A percentile compares a stretch with the other conserved stretches of the same genome.
Evolutionary conservation across 2,888 invertebrate species (phyloP).

Genomic region (Balanococcus diminutus): DNA sequence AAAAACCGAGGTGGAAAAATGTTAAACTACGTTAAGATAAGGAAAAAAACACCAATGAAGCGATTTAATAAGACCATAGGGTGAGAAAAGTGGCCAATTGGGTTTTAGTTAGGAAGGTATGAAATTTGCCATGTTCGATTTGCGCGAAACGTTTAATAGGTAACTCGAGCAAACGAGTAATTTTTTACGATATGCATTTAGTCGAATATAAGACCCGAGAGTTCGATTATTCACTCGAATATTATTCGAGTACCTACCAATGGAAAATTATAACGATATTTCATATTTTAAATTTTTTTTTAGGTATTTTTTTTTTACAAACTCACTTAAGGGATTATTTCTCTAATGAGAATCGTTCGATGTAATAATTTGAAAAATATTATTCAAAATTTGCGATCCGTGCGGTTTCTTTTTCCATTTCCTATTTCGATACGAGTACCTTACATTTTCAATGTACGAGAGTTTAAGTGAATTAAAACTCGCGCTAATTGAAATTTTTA

Average conservation of each 20-base stretch:
- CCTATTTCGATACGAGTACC: no score
- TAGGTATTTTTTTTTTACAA: background rate
- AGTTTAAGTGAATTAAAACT: background rate
- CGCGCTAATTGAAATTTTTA: background rate
- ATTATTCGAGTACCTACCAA: background rate
- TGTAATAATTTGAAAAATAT: background rate
- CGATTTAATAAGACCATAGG: background rate
- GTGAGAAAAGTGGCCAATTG: background rate
- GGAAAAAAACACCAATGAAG: background rate
- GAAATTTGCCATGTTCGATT: background rate
- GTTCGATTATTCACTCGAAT: background rate
- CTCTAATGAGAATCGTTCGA: background rate
- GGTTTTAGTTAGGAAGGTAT: background rate
- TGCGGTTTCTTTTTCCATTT: background rate
- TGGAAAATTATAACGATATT: background rate
- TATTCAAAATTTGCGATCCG: background rate
- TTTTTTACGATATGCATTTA: background rate
- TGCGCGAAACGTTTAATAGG: background rate
- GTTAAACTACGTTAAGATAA: background rate
- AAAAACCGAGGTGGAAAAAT: background rate
- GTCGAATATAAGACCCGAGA: background rate
- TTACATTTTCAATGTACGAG: no score
- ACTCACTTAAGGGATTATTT: background rate
- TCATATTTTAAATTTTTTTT: background rate
- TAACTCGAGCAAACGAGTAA: background rate